Evolutionary conservation across 1,140 invertebrate genomes (phyloP), one percentile per base, ranked within the genome.

Genomic region (Uloborus diversus): DNA sequence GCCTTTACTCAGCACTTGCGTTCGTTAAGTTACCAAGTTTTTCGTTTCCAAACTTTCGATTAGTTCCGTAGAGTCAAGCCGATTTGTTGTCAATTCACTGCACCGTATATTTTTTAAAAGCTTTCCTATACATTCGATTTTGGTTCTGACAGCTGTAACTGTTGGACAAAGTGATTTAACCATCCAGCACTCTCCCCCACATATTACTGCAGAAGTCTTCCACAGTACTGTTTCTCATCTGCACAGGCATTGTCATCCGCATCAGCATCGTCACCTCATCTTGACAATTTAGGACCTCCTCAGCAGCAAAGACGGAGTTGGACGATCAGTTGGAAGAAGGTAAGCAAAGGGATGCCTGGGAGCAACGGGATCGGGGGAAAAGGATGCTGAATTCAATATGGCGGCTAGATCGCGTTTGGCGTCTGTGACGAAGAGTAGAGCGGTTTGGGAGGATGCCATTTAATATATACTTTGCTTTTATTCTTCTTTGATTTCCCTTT

Each of bases 311-410:
- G 53, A 75, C 71, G 71, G 71, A 75, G 71, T 64, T 62, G 23
- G 71, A 75, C 71, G 71, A 75, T 32, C 59, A 75, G 17, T 51
- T 64, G 23, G 71, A 75, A 30, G 71, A 75, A 75, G 71, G 71
- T 75, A 64, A 7, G 71, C 17, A 7, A 11, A 64, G 42, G 51
- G 53, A 51, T 5, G 25, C 27, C n/a, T 27, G 51, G 17, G 32
- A 27, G 32, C 47, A 49, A 28, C 30, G n/a, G 14, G 20, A 35
- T 32, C 32, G 14, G 13, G 30, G 20, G 32, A 28, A 25, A 35
- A 51, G 32, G 69, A 71, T 71, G 69, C 53, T 33, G 4, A 20
- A 65, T 42, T 49, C 71, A 75, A 75, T 62, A 75, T 75, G 71
- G 71, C 71, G 57, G 61, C 61, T 27, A 1, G 25, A 33, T 13